Evolutionary conservation across 2,888 invertebrate genomes (phyloP).

Genomic region (Tenthredo distinguenda): DNA sequence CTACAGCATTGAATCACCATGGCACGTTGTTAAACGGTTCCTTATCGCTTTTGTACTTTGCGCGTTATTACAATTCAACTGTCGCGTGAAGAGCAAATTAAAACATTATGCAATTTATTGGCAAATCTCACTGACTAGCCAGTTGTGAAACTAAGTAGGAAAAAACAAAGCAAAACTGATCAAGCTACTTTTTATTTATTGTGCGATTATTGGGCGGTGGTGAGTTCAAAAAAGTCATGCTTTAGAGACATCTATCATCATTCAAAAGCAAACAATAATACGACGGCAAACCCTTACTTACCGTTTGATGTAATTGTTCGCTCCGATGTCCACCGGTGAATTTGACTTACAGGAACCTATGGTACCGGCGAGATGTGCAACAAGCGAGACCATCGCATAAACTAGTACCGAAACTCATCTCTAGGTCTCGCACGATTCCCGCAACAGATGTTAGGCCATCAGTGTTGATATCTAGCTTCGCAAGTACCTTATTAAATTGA

Average conservation of each 20-base stretch:
- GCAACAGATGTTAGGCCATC: background rate
- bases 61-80: background rate
- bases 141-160: background rate
- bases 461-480: background rate
- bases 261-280: background rate
- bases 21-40: background rate
- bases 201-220: background rate
- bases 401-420: background rate
- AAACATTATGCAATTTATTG: background rate
- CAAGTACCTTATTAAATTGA: background rate
- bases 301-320: background rate
- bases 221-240: background rate
- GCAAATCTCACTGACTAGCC: background rate
- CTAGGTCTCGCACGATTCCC: constrained; percentile 4
- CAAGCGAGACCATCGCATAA: background rate
- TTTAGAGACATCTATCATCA: background rate
- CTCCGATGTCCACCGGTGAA: background rate
- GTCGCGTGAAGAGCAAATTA: background rate
- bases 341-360: background rate
- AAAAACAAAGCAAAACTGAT: background rate
- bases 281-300: background rate
- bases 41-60: constrained; percentile 2
- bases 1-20: constrained; percentile 41
- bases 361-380: background rate
- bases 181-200: background rate